A percentile compares a stretch with the other conserved stretches of the same genome.
Evolutionary conservation across 2,888 invertebrate species (phyloP).

Genomic region (Ichneumon xanthorius): DNA sequence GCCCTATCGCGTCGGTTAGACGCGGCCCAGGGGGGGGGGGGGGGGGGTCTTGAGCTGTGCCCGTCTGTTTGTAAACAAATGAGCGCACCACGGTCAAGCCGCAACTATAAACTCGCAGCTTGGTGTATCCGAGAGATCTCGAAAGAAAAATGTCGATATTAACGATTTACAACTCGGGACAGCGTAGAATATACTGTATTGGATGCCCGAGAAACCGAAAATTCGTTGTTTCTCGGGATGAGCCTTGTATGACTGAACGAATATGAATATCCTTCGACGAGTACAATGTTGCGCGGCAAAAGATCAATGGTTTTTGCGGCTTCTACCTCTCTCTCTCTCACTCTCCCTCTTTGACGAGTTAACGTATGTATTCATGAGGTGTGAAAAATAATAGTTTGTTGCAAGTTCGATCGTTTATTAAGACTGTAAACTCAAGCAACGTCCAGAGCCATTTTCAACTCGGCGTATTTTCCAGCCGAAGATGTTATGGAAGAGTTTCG

Average conservation of each 20-base stretch:
- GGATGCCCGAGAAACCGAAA: background rate
- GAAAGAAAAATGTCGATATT: slow-evolving; percentile 1
- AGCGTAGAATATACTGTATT: background rate
- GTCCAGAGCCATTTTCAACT: background rate
- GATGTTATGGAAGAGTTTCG: slow-evolving; percentile 87
- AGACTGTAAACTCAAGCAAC: background rate
- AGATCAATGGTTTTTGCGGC: slow-evolving; percentile 9
- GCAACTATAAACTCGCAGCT: slow-evolving; percentile 5
- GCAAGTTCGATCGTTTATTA: background rate
- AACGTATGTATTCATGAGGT: background rate
- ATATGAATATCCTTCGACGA: background rate
- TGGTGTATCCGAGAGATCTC: slow-evolving; percentile 22
- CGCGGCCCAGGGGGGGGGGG: background rate
- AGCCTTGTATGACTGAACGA: background rate
- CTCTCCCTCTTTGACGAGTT: background rate
- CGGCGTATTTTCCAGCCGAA: slow-evolving; percentile 76
- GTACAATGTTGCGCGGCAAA: slow-evolving; percentile 18
- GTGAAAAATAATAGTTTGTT: too few relatives aligned
- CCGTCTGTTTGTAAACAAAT: slow-evolving; percentile 64
- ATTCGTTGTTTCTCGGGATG: background rate
- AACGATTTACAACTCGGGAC: background rate
- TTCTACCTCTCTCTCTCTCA: background rate
- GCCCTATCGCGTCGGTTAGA: slow-evolving; percentile 2
- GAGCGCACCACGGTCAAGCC: slow-evolving; percentile 49
- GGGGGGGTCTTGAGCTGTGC: slow-evolving; percentile 5